phyloP scores from a whole-genome alignment of 2,113 vertebrate species.

The Bostrychus sinensis region DNA sequence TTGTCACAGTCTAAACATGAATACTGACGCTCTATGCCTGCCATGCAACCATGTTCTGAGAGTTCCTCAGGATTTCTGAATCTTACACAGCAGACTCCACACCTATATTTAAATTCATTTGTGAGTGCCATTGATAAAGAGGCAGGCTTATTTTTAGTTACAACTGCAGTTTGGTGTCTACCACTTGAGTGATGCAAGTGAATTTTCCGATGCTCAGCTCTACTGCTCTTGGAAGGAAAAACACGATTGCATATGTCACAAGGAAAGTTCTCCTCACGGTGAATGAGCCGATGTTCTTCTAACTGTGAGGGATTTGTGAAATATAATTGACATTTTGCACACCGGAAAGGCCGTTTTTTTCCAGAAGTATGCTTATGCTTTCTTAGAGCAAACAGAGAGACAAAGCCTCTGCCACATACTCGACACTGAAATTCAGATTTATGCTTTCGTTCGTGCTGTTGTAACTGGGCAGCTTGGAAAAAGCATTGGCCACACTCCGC shows the following conservation, averaged over 20 bases:
- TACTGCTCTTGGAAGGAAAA: slow-evolving; percentile 77
- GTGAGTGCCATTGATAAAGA: not conserved
- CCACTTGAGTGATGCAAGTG: slow-evolving; percentile 55
- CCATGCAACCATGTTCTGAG: slow-evolving; percentile 76
- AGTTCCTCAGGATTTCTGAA: slow-evolving; percentile 76
- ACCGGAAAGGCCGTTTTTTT: slow-evolving; percentile 73
- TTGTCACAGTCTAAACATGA: slow-evolving; percentile 74
- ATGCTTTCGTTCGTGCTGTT: slow-evolving; percentile 82
- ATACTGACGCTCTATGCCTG: slow-evolving; percentile 70
- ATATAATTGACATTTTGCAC: slow-evolving; percentile 75
- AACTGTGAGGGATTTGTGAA: slow-evolving; percentile 72
- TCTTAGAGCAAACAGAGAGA: slow-evolving; percentile 78
- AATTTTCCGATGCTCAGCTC: slow-evolving; percentile 78
- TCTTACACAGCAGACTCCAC: slow-evolving; percentile 68
- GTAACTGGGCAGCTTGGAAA: slow-evolving; percentile 77
- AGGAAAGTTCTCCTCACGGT: slow-evolving; percentile 81
- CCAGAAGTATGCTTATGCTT: slow-evolving; percentile 79
- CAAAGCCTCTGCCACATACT: slow-evolving; percentile 80
- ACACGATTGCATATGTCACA: slow-evolving; percentile 80
- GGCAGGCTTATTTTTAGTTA: slow-evolving; percentile 25
- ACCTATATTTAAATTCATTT: slow-evolving; percentile 70
- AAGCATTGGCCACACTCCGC: slow-evolving; percentile 82
- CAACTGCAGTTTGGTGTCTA: slow-evolving; percentile 31
- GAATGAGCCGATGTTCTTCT: slow-evolving; percentile 78
- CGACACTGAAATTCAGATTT: slow-evolving; percentile 82